Evolutionary conservation across 2,797 vertebrate species (phyloP), one percentile per base, ranked within the genome.

Genomic region (Benthosema pterotum): DNA sequence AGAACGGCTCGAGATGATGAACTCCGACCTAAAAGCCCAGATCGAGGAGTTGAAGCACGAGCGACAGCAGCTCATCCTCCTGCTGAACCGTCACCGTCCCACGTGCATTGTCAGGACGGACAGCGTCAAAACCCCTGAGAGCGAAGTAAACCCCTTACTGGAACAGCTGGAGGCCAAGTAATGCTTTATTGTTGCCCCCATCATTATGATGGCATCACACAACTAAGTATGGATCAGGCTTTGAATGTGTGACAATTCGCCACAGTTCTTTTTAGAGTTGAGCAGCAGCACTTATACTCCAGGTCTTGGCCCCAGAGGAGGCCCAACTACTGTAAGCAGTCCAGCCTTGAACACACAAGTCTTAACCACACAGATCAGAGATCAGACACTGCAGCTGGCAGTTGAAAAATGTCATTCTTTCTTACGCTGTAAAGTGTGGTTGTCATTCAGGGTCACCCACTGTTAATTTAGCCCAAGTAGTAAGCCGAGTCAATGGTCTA

Each of bases 41-140:
- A 99, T 99, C 0, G 96, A 97, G 86, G 96, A 97, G 90, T 92
- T 99, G 85, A 98, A 97, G 74, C 91, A 95, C 3, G 97, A 99
- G 67, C 90, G 97, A 22, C 97, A 98, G 90, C 96, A 98, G 82
- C 92, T 99, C 68, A 98, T 98, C 82, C 90, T 97, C 74, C 95
- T 98, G 95, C 93, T 98, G 14, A 99, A 98, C 84, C 93, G 94
- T 43, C 96, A 98, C 60, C 96, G 97, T 48, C 97, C 97, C 79
- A 99, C 97, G 0, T 98, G 97, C 76, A 99, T 98, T 0, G 97
- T 99, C 78, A 88, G 97, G 74, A 97, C 96, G 11, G 96, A 98
- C 83, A 97, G 96, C 46, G 87, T 98, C 60, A 95, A 95, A 92
- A 97, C 95, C 0, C 96, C 96, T 0, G 96, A 97, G 84, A 91